Evolutionary conservation across 2,797 vertebrate genomes (phyloP).

Genomic region (Gephyroberyx darwinii): DNA sequence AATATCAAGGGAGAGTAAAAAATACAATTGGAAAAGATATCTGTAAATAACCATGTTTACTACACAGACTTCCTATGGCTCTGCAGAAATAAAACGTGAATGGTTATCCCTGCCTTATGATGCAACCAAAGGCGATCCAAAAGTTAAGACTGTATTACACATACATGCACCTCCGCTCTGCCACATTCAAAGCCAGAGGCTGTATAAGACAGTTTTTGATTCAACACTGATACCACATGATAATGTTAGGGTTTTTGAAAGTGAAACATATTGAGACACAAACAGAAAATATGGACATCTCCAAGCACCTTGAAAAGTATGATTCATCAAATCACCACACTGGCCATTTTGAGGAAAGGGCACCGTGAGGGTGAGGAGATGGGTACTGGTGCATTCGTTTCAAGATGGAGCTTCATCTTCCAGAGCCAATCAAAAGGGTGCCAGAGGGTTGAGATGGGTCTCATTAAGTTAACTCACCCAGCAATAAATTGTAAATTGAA

Average conservation of each 20-base stretch:
- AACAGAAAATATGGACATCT: conserved; percentile 73
- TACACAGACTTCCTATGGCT: conserved; percentile 80
- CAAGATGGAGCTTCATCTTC: conserved; percentile 64
- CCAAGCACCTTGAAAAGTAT: conserved; percentile 80
- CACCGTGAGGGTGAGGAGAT: conserved; percentile 57
- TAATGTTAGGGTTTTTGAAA: conserved; percentile 75
- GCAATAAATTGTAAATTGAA: conserved; percentile 72
- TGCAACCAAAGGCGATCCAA: conserved; percentile 77
- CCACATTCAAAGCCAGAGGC: conserved; percentile 82
- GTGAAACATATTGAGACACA: conserved; percentile 76
- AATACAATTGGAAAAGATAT: conserved; percentile 78
- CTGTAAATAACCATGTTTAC: conserved; percentile 82
- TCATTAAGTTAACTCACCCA: conserved; percentile 71
- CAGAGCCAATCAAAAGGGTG: conserved; percentile 68
- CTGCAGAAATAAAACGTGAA: conserved; percentile 80
- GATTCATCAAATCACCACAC: conserved; percentile 83
- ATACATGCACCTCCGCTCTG: conserved; percentile 80
- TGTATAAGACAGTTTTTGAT: conserved; percentile 77
- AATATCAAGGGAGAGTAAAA: conserved; percentile 78
- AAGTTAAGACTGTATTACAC: conserved; percentile 79
- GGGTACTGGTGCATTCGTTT: conserved; percentile 62
- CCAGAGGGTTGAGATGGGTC: conserved; percentile 69
- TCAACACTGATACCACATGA: conserved; percentile 82
- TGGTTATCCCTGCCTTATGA: conserved; percentile 77
- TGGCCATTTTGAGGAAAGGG: conserved; percentile 75